Evolutionary conservation across 1,140 invertebrate genomes (phyloP).

Genomic region (Ericerus pela): DNA sequence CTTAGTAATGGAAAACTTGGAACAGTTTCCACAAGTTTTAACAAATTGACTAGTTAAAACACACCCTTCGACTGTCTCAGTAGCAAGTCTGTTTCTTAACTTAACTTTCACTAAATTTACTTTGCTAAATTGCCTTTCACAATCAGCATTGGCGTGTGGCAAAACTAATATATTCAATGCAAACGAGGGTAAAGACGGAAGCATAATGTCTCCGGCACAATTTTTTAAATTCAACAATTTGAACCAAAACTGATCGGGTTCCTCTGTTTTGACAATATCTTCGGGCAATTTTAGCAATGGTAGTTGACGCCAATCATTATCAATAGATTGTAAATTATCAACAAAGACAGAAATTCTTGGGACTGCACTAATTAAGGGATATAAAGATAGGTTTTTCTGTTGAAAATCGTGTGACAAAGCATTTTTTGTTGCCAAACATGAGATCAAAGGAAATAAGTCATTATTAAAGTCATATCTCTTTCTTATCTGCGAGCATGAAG

Average conservation of each 20-base stretch:
- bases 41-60: slow-evolving; percentile 10
- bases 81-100: slow-evolving; percentile 15
- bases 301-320: not conserved
- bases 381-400: not conserved
- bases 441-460: not conserved
- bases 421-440: not conserved
- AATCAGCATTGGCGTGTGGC: slow-evolving; percentile 19
- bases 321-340: slow-evolving; percentile 4
- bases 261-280: too few relatives aligned
- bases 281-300: too few relatives aligned
- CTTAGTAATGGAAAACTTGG: too few relatives aligned
- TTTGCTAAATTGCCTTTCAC: slow-evolving; percentile 18
- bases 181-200: too few relatives aligned
- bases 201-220: too few relatives aligned
- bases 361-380: not conserved
- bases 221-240: too few relatives aligned
- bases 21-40: not conserved
- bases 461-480: not conserved
- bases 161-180: slow-evolving; percentile 19
- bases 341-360: not conserved
- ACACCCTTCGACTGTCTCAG: slow-evolving; percentile 11
- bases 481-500: not conserved
- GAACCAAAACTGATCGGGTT: too few relatives aligned
- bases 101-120: slow-evolving; percentile 20
- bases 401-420: not conserved